phyloP scores from a whole-genome alignment of 1,140 invertebrate genomes.

The Ips typographus region DNA sequence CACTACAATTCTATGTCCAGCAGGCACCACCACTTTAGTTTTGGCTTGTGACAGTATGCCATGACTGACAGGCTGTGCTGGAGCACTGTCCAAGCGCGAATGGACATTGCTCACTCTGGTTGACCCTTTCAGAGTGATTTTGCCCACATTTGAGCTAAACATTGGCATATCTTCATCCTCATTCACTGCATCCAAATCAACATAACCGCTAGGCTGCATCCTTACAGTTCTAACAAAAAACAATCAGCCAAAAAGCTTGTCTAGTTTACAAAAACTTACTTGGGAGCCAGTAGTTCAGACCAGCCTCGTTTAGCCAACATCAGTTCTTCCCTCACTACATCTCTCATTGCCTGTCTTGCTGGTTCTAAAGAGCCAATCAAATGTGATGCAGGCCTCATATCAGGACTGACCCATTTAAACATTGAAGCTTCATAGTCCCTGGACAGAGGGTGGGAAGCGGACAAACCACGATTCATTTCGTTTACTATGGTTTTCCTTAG shows the following conservation, averaged over 20 bases:
- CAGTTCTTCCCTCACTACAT: constrained; percentile 37
- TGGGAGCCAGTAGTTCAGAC: constrained; percentile 32
- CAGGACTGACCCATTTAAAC: constrained; percentile 44
- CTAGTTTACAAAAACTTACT: constrained; percentile 29
- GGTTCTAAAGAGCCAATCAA: constrained; percentile 39
- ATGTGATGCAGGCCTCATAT: constrained; percentile 37
- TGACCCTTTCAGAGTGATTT: constrained; percentile 40
- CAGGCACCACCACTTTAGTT: constrained; percentile 53
- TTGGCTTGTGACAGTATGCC: constrained; percentile 58
- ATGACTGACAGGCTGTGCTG: constrained; percentile 54
- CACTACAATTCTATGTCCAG: constrained; percentile 78
- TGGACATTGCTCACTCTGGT: constrained; percentile 50
- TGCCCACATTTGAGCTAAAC: constrained; percentile 26
- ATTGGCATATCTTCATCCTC: constrained; percentile 52
- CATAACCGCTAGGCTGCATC: constrained; percentile 37
- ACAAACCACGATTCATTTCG: constrained; percentile 35
- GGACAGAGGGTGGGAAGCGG: constrained; percentile 2
- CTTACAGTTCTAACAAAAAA: constrained; percentile 16
- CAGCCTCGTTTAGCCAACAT: constrained; percentile 29
- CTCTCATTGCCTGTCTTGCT: constrained; percentile 38
- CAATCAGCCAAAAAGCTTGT: neutral
- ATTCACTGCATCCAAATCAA: constrained; percentile 50
- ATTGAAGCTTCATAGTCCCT: constrained; percentile 34
- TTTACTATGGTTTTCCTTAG: constrained; percentile 43
- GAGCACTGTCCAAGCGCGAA: constrained; percentile 54